Base-by-base conservation (phyloP, 2,888 invertebrate genomes). In the Hypena proboscidalis region DNA sequence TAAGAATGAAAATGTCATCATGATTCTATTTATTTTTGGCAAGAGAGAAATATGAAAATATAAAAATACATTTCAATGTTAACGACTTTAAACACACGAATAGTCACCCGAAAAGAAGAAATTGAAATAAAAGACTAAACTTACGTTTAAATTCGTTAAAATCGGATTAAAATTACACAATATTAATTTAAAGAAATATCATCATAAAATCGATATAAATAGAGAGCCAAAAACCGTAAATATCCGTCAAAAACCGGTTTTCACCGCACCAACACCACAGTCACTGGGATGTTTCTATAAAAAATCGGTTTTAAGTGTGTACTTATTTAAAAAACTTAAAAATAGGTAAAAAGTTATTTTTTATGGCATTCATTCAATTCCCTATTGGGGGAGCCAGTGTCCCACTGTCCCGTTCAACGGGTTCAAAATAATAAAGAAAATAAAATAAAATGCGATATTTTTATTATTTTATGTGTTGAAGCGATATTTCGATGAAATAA, bases 321-420 rank as follows among this genome's bases (percentile, higher is more conserved):
- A 59, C 62, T 53, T 63, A 59, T 41, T 46, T 50, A 32, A 42
- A 43, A 54, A 53, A 53, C 55, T 61, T 54, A 61, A 23, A 41
- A 45, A 41, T 54, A 52, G 58, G 54, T 59, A 62, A 63, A 58
- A 63, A 49, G 43, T 53, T 58, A 63, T 47, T 41, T 49, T 53
- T 54, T 55, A 67, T 59, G 63, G 67, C 67, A 59, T 60, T 56
- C 67, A 59, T 60, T 56, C 44, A 30, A 39, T 42, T 55, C 51
- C 54, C 39, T 45, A 47, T 44, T 50, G 55, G 64, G 67, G 64
- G 68, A 65, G 60, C 64, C 68, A 66, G 66, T 53, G 50, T 67
- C 74, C 70, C 75, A 68, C 61, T 61, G 58, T 58, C 71, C 75
- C 68, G 76, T 49, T 76, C 76, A 74, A 79, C 77, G 66, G 70